Evolutionary conservation across 2,888 invertebrate species (phyloP), one percentile per base, ranked within the genome.

Genomic region (Coleophora flavipennella): DNA sequence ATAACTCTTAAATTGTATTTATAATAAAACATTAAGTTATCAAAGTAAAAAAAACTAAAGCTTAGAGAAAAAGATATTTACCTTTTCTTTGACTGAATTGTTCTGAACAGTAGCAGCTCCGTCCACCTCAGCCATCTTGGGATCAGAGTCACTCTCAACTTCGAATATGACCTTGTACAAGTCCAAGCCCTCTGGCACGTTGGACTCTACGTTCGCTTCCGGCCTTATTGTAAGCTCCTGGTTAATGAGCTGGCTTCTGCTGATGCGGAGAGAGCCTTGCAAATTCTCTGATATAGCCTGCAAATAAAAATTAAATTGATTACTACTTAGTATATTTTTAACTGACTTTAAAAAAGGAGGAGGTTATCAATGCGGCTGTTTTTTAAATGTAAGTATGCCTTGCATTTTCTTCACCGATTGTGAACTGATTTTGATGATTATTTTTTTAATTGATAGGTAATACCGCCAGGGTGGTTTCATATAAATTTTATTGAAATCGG

Each of bases 261-360:
- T 80, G 29, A 73, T 61, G 13, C 78, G 65, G 2, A 79, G 55
- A 3, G 81, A 79, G 36, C 65, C 56, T 48, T 79, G 77, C 11
- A 79, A 55, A 25, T 73, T 73, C 53, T 84, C 84, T 45, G 78
- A 66, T 64, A 84, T 77, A 1, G 84, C 84, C 84, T 84, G 59
- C 44, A 60, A 37, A 20, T 6, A 29, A 9, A 8, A 29, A 4
- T 29, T 4, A 29, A 29, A 11, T 9, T 9, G 11, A 9, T 29
- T 29, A 29, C n/a, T n/a, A 9, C 29, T 27, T 9, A 27, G 8
- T 27, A 27, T 27, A n/a, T n/a, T n/a, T n/a, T n/a, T n/a, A n/a
- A n/a, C n/a, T n/a, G n/a, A n/a, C n/a, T n/a, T n/a, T n/a, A n/a
- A n/a, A n/a, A n/a, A n/a, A n/a, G n/a, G n/a, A n/a, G n/a, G n/a